Conservation (phyloP, 2,113 vertebrate species). For the Corvus hawaiiensis region DNA sequence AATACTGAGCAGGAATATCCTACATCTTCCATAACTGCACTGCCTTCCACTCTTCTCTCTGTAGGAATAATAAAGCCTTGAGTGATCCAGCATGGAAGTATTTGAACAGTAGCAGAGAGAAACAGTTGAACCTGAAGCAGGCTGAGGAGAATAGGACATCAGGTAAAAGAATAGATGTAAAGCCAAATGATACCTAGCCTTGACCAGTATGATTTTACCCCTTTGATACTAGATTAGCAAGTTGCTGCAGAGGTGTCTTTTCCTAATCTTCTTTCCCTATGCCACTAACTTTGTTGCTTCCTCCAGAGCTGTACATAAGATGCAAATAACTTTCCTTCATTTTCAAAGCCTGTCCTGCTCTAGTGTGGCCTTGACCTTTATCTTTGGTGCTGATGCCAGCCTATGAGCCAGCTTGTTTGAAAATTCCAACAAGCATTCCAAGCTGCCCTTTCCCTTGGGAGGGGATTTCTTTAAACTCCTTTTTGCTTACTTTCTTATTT, state of each 20-base stretch:
- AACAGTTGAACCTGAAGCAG: slow-evolving; percentile 85
- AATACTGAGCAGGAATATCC: not conserved
- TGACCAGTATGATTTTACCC: rapidly evolving
- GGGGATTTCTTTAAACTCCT: not conserved
- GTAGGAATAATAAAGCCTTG: slow-evolving; percentile 93
- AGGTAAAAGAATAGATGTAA: slow-evolving; percentile 69
- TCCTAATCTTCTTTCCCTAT: not conserved
- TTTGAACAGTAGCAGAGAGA: slow-evolving; percentile 88
- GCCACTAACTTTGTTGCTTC: not conserved
- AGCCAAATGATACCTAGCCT: not conserved
- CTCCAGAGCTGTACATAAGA: not conserved
- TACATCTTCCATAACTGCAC: not conserved
- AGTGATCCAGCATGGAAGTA: slow-evolving; percentile 88
- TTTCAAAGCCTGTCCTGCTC: not conserved
- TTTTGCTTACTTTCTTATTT: not conserved
- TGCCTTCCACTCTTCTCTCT: not conserved
- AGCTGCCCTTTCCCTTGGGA: not conserved
- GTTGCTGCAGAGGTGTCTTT: not conserved
- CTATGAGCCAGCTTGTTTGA: not conserved
- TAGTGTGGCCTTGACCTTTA: not conserved
- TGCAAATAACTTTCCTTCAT: not conserved
- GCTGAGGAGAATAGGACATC: slow-evolving; percentile 85
- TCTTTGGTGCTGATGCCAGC: not conserved
- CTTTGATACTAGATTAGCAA: not conserved
- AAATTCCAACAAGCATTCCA: not conserved